Evolutionary conservation across 1,140 invertebrate genomes (phyloP).

Genomic region (Delia radicum): DNA sequence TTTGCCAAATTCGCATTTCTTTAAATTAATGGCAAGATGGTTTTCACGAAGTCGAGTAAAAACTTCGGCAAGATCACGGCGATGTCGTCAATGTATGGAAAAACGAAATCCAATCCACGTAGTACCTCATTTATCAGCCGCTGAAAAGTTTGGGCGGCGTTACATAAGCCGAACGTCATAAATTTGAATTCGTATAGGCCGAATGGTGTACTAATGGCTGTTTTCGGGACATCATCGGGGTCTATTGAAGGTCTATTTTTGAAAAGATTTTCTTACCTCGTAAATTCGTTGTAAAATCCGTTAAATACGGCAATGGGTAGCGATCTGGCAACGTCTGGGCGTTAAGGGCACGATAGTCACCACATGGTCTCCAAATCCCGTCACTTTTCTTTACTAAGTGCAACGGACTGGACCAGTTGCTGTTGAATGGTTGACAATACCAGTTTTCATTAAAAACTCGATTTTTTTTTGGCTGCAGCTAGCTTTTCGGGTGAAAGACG

Average conservation of each 20-base stretch:
- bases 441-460: no score
- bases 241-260: no score
- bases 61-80: background rate
- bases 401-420: no score
- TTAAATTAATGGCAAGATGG: background rate
- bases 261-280: background rate
- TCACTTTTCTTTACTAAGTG: background rate
- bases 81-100: background rate
- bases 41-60: background rate
- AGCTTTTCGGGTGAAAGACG: background rate
- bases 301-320: no score
- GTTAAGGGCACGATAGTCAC: background rate
- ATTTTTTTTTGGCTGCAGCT: conserved; percentile 12
- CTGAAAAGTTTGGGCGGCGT: background rate
- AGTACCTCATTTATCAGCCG: background rate
- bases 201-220: background rate
- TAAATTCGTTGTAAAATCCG: background rate
- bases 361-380: background rate
- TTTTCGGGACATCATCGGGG: background rate
- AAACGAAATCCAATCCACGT: background rate
- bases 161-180: background rate
- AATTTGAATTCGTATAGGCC: background rate
- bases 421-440: no score
- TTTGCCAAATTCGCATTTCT: background rate
- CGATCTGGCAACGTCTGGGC: no score